Conservation (phyloP, 2,888 invertebrate genomes). For the Volucella inanis region DNA sequence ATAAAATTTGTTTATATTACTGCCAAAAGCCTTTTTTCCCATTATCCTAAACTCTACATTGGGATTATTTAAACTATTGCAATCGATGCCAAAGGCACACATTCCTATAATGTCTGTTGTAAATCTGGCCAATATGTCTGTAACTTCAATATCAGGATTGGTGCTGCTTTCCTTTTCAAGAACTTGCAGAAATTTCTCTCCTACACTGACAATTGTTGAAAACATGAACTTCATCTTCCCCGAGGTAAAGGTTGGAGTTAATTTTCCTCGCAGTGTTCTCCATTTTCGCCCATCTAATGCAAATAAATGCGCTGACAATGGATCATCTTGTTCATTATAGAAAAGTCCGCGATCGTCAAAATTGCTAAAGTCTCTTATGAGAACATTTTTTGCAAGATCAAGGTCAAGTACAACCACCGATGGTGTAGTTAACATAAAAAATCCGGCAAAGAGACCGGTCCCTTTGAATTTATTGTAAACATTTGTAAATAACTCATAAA, state of each 20-base stretch:
- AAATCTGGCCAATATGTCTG: slow-evolving; percentile 82
- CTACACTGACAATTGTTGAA: slow-evolving; percentile 77
- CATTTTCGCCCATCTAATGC: slow-evolving; percentile 82
- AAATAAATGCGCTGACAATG: slow-evolving; percentile 82
- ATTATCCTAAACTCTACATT: slow-evolving; percentile 81
- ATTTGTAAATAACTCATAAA: slow-evolving; percentile 75
- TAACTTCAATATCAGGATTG: slow-evolving; percentile 80
- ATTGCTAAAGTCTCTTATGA: slow-evolving; percentile 78
- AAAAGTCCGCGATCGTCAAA: slow-evolving; percentile 81
- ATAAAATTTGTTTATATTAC: slow-evolving; percentile 71
- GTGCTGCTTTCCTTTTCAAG: slow-evolving; percentile 16
- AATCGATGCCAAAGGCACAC: slow-evolving; percentile 84
- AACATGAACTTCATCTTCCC: slow-evolving; percentile 79
- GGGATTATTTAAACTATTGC: slow-evolving; percentile 82
- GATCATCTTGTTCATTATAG: slow-evolving; percentile 79
- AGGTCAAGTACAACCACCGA: slow-evolving; percentile 79
- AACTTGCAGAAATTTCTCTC: slow-evolving; percentile 76
- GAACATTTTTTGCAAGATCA: slow-evolving; percentile 79
- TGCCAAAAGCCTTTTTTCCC: slow-evolving; percentile 76
- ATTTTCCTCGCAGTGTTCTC: slow-evolving; percentile 79
- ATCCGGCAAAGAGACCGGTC: slow-evolving; percentile 80
- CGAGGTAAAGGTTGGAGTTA: slow-evolving; percentile 77
- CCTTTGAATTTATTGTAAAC: slow-evolving; percentile 77
- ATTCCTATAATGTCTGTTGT: slow-evolving; percentile 84
- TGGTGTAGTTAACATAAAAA: slow-evolving; percentile 79